These are phyloP conservation scores for Sceloporus tristichus DNA, from an alignment of 2,113 vertebrate species.

Conservation along the genomic window DNA sequence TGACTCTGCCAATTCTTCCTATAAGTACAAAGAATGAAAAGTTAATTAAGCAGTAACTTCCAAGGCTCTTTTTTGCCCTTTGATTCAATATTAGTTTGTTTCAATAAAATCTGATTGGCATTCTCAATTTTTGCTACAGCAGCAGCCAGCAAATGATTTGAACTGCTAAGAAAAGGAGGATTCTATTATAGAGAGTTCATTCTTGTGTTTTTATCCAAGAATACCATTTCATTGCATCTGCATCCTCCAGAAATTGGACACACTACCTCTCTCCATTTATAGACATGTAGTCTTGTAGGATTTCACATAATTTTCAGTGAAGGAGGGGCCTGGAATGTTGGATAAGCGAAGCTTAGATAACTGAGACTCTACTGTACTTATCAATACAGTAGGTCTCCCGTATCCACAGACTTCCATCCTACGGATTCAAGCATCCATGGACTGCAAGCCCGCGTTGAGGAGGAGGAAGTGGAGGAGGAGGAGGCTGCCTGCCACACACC, in stretches of 20 bases:
- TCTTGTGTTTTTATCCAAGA: neutral
- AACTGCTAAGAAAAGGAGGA: neutral
- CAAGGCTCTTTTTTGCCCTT: conserved; percentile 11
- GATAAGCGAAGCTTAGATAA: no score
- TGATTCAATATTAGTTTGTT: neutral
- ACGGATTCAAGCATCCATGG: no score
- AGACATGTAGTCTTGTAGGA: neutral
- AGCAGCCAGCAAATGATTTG: neutral
- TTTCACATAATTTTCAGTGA: neutral
- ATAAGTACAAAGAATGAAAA: conserved; percentile 43
- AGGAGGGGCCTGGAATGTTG: no score
- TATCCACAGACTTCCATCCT: no score
- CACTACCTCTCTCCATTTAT: neutral
- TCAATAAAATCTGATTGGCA: neutral
- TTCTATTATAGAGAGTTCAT: neutral
- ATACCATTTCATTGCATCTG: neutral
- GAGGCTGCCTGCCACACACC: no score
- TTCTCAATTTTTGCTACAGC: neutral
- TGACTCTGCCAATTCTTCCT: conserved; percentile 88
- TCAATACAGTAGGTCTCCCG: no score
- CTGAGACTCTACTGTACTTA: no score
- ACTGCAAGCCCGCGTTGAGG: no score
- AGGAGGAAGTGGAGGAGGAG: no score
- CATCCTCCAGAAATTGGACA: neutral
- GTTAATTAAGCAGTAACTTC: conserved; percentile 13